A percentile compares a stretch with the other conserved stretches of the same genome.
These are phyloP conservation scores for Pomatostomus ruficeps DNA, from an alignment of 2,113 vertebrate genomes.

Conservation along the genomic window DNA sequence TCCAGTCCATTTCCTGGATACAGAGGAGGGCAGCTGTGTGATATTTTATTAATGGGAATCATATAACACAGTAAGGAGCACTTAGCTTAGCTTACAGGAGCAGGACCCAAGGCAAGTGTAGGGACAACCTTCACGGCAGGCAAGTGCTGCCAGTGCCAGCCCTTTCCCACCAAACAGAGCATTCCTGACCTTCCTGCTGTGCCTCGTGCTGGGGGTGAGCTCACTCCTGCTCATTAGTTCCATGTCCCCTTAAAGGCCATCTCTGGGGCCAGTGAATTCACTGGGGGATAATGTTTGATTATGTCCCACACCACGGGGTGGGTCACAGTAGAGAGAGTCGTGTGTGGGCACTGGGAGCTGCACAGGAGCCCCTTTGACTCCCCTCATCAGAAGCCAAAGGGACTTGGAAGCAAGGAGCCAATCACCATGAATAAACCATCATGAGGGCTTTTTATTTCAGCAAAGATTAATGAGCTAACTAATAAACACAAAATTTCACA, in stretches of 20 bases:
- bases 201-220: background rate
- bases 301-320: background rate
- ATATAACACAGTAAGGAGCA: background rate
- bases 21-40: background rate
- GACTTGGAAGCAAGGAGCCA: background rate
- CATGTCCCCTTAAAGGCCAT: background rate
- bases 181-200: background rate
- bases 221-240: background rate
- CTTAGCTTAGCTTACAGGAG: background rate
- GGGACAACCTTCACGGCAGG: background rate
- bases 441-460: background rate
- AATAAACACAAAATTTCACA: slow-evolving; percentile 38
- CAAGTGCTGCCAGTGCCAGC: background rate
- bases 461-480: slow-evolving; percentile 46
- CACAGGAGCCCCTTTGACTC: background rate
- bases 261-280: background rate
- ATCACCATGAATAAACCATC: slow-evolving; percentile 32
- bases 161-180: background rate
- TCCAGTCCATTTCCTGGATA: background rate
- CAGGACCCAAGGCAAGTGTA: background rate
- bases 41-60: slow-evolving; percentile 16
- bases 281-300: background rate
- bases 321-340: background rate
- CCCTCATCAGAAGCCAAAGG: background rate
- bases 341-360: background rate